A percentile compares a stretch with the other conserved stretches of the same genome.
Conservation (phyloP, 1,140 invertebrate genomes). For the Drosophila ficusphila region DNA sequence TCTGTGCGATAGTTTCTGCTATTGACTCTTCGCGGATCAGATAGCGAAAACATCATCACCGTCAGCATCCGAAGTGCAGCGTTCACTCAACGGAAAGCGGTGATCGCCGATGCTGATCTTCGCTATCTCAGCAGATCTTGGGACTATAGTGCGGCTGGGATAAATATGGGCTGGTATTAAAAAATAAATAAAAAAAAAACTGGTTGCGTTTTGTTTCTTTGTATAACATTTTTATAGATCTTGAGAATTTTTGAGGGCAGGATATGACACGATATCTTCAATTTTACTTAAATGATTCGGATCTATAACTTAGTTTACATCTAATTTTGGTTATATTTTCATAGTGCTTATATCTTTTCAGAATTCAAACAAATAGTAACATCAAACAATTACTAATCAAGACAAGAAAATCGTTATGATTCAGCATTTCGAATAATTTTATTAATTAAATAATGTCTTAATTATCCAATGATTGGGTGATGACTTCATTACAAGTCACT, state of each 20-base stretch:
- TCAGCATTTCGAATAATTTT: neutral
- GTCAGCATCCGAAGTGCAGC: slow-evolving; percentile 22
- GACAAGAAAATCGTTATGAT: neutral
- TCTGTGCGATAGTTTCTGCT: slow-evolving; percentile 42
- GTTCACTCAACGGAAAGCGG: neutral
- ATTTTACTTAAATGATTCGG: no score
- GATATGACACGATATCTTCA: no score
- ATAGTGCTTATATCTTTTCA: no score
- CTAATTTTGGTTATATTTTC: neutral
- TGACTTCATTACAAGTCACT: slow-evolving; percentile 43
- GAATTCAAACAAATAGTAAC: no score
- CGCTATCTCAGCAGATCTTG: slow-evolving; percentile 24
- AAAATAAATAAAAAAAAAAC: neutral
- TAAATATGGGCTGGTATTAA: neutral
- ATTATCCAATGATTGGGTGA: slow-evolving; percentile 26
- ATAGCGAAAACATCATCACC: slow-evolving; percentile 30
- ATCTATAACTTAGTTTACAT: no score
- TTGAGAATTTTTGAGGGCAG: no score
- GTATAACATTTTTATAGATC: no score
- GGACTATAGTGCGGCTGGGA: neutral
- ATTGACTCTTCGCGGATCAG: slow-evolving; percentile 51
- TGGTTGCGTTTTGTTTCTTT: no score
- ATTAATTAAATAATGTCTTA: slow-evolving; percentile 15
- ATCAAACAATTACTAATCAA: neutral
- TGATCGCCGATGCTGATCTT: slow-evolving; percentile 33